Evolutionary conservation across 2,113 vertebrate species (phyloP).

Genomic region (Scatophagus argus): DNA sequence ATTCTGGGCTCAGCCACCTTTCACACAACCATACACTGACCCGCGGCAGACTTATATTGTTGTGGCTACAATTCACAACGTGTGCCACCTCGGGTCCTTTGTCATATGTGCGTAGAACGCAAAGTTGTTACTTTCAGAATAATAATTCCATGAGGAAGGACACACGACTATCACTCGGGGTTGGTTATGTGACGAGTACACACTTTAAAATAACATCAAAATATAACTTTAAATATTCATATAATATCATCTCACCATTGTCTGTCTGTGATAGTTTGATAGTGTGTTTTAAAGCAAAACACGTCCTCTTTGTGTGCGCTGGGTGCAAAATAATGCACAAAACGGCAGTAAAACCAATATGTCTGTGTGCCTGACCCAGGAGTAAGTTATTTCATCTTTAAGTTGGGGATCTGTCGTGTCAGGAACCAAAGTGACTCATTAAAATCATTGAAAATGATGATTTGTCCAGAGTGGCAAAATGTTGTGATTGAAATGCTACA

Average conservation of each 20-base stretch:
- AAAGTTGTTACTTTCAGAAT: background rate
- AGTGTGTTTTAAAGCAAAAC: too few species aligned
- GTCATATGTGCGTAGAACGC: slow-evolving; percentile 31
- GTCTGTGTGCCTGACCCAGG: background rate
- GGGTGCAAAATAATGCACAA: background rate
- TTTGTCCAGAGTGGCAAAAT: background rate
- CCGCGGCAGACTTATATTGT: slow-evolving; percentile 68
- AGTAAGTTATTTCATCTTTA: background rate
- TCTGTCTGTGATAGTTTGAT: background rate
- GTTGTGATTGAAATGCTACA: background rate
- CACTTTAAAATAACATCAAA: background rate
- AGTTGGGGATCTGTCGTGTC: background rate
- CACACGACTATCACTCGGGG: background rate
- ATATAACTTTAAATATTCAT: background rate
- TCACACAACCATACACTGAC: slow-evolving; percentile 48
- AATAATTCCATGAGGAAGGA: background rate
- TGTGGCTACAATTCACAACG: slow-evolving; percentile 44
- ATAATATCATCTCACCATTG: background rate
- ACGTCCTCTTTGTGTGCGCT: background rate
- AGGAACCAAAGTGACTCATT: background rate
- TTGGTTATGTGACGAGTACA: too few species aligned
- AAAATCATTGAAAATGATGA: too few species aligned
- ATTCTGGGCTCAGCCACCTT: slow-evolving; percentile 54
- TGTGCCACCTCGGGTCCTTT: slow-evolving; percentile 63
- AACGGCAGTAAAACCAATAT: background rate